A percentile compares a stretch with the other conserved stretches of the same genome.
Conservation (phyloP, 2,113 vertebrate genomes). For the Grammomys dolichurus region DNA sequence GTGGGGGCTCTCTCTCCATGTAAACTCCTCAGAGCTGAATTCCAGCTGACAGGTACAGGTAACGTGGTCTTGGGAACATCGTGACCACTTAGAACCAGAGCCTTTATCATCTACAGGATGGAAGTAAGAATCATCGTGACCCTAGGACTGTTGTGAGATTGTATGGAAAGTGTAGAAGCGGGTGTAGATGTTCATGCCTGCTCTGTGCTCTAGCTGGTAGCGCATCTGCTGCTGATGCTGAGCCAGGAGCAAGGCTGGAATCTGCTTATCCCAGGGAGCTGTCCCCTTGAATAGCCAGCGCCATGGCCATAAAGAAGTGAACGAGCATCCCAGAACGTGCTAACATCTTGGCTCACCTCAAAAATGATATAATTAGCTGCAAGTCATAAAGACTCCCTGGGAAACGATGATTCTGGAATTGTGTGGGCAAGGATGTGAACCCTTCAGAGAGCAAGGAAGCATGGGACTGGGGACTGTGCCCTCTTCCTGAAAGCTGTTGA, state of each 20-base stretch:
- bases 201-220: background rate
- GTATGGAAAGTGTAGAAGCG: background rate
- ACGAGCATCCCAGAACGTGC: background rate
- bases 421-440: background rate
- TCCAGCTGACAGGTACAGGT: background rate
- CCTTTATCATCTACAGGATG: background rate
- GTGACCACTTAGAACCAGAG: background rate
- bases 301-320: background rate
- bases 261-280: background rate
- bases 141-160: background rate
- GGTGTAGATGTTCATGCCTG: background rate
- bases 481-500: constrained; percentile 9
- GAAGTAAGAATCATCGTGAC: background rate
- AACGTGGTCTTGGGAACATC: background rate
- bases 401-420: background rate
- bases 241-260: background rate
- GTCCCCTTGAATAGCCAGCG: background rate
- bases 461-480: background rate
- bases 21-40: constrained; percentile 19
- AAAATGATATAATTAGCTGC: background rate
- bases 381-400: background rate
- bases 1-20: background rate
- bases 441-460: background rate
- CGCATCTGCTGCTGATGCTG: background rate
- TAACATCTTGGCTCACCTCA: background rate